Evolutionary conservation across 2,797 vertebrate species (phyloP).

Genomic region (Chiloscyllium punctatum): DNA sequence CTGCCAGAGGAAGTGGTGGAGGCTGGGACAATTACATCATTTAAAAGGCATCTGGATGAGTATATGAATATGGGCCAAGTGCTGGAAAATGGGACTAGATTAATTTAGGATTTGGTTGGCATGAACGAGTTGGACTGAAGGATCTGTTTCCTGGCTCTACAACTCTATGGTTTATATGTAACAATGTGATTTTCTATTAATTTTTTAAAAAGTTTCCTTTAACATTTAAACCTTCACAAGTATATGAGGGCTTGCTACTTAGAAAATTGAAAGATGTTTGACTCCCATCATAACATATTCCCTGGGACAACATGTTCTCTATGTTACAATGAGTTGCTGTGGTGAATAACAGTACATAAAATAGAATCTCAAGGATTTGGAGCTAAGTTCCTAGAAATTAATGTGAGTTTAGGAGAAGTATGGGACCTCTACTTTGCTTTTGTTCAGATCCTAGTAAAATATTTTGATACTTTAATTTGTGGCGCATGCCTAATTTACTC

Average conservation of each 20-base stretch:
- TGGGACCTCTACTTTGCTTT: neutral
- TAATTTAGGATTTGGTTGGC: too few species aligned
- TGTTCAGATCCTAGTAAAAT: neutral
- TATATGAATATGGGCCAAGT: too few species aligned
- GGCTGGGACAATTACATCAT: too few species aligned
- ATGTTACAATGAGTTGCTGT: neutral
- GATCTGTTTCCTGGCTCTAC: too few species aligned
- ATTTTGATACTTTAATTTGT: neutral
- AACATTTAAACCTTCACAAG: neutral
- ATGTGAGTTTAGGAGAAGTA: neutral
- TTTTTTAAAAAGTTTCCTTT: neutral
- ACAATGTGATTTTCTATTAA: neutral
- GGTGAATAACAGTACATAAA: neutral
- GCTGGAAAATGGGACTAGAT: too few species aligned
- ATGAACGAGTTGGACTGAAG: too few species aligned
- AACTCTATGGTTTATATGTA: neutral
- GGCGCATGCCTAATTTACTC: neutral
- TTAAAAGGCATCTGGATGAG: too few species aligned
- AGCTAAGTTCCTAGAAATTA: neutral
- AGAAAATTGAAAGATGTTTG: neutral
- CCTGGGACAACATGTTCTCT: neutral
- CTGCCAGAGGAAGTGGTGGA: too few species aligned
- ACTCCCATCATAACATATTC: neutral
- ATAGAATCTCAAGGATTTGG: neutral
- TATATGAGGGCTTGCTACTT: neutral